Evolutionary conservation across 2,797 vertebrate species (phyloP).

Genomic region (Paguma larvata): DNA sequence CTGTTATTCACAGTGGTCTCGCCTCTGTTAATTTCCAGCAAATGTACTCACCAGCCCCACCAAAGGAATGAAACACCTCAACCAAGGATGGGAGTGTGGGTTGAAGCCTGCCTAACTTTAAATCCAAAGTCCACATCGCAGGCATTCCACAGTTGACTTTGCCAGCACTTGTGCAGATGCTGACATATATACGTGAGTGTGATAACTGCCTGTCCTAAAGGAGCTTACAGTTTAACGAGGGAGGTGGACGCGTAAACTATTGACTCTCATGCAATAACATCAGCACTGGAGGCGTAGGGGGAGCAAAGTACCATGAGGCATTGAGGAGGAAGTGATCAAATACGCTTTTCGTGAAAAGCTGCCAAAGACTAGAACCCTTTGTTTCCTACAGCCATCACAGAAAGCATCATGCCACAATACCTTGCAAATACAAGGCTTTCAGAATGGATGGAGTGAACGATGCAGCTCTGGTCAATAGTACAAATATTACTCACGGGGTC

Average conservation of each 20-base stretch:
- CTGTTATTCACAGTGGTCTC: background rate
- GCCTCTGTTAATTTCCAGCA: background rate
- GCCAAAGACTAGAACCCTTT: background rate
- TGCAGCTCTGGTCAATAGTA: background rate
- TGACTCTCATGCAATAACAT: background rate
- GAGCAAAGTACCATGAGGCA: background rate
- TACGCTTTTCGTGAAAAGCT: background rate
- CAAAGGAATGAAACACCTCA: background rate
- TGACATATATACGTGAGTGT: background rate
- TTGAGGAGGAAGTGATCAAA: background rate
- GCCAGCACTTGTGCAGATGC: background rate
- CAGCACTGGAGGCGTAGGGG: background rate
- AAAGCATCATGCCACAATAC: background rate
- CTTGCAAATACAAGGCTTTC: background rate
- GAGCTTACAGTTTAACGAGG: background rate
- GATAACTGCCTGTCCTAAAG: background rate
- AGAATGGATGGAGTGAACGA: background rate
- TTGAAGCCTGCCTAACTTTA: constrained; percentile 18
- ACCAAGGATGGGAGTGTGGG: background rate
- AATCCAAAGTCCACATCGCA: background rate
- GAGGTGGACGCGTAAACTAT: too few species aligned
- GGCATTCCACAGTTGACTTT: background rate
- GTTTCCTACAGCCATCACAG: background rate
- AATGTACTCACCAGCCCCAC: background rate
- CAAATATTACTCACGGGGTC: background rate